A percentile compares a stretch with the other conserved stretches of the same genome.
Evolutionary conservation across 2,888 invertebrate species (phyloP).

Genomic region (Pogonocherus hispidulus): DNA sequence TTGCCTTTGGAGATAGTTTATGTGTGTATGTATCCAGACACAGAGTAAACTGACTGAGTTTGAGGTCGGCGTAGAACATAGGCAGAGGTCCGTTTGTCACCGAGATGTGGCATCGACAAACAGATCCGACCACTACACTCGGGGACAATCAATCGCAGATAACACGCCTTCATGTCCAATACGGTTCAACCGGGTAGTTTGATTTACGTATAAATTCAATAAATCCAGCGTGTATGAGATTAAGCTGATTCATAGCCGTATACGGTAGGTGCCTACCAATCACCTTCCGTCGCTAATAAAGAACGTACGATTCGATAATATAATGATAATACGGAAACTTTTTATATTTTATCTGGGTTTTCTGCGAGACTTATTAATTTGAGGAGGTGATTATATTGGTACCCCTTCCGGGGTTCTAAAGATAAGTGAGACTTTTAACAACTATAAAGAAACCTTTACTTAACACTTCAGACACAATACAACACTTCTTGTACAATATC

Average conservation of each 20-base stretch:
- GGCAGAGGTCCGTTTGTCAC: constrained; percentile 34
- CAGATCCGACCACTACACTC: not conserved
- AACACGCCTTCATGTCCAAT: constrained; percentile 9
- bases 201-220: not conserved
- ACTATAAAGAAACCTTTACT: too few species aligned
- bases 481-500: too few species aligned
- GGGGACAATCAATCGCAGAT: constrained; percentile 3
- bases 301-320: too few species aligned
- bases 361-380: too few species aligned
- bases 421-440: too few species aligned
- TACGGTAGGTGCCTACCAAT: too few species aligned
- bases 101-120: constrained; percentile 1
- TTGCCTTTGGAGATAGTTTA: not conserved
- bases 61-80: constrained; percentile 30
- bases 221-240: not conserved
- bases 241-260: not conserved
- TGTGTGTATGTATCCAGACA: not conserved
- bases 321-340: too few species aligned
- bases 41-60: constrained; percentile 27
- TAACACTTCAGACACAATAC: too few species aligned
- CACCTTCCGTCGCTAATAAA: too few species aligned
- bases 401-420: too few species aligned
- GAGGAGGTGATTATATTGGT: too few species aligned
- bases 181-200: not conserved
- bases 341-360: too few species aligned